Evolutionary conservation across 2,113 vertebrate species (phyloP), one percentile per base, ranked within the genome.

Genomic region (Arothron firmamentum): DNA sequence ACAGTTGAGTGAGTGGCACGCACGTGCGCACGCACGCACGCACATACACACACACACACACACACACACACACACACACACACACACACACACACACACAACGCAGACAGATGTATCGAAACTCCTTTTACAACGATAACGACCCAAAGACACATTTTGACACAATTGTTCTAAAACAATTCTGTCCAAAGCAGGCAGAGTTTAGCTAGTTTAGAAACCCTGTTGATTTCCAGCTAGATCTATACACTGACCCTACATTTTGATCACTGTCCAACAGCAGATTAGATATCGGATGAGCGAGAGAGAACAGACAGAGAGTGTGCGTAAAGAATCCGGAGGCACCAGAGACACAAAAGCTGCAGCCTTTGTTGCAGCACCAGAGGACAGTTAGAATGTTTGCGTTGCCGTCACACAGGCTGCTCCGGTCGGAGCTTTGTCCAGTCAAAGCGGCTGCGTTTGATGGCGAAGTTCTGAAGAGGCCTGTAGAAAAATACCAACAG

Each of bases 1-100:
- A 97, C 94, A 0, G 60, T 93, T 14, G 65, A 87, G 95, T 98
- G 70, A 94, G 95, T 92, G 48, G 43, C 13, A 62, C 1, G 20
- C 58, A 56, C 50, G 53, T 19, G 42, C 41, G 52, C 23, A 56
- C 58, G 69, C 56, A 28, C 25, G 6, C 25, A 28, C 2, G 6
- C 25, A 28, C 25, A 59, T 65, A 55, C 31, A 20, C 14, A 15
- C 1, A 52, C 19, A 55, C 28, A 55, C 20, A 53, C 20, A 52
- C 13, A 43, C 28, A 48, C 9, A 9, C 19, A 4, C 25, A 28
- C 25, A 59, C 68, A 55, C 31, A 20, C 14, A 15, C 1, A 52
- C 19, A 55, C 28, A 55, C 20, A 53, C 20, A 52, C 13, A 43
- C 28, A 48, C 9, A 9, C 19, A 4, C n/a, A 18, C 4, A 18